Evolutionary conservation across 2,888 invertebrate genomes (phyloP).

Genomic region (Diplazon laetatorius): DNA sequence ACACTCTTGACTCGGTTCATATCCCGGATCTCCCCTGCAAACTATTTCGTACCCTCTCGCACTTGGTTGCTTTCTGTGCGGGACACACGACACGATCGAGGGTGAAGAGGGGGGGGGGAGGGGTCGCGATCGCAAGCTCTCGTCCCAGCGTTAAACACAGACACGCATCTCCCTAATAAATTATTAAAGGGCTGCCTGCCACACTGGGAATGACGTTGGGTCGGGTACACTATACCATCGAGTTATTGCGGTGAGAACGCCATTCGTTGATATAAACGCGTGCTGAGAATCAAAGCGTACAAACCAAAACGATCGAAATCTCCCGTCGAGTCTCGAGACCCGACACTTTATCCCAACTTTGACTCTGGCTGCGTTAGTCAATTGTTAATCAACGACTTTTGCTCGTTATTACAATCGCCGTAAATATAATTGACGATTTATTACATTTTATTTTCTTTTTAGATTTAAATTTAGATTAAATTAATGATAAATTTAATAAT

Average conservation of each 20-base stretch:
- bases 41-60: conserved; percentile 37
- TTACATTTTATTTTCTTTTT: not conserved
- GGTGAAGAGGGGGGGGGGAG: conserved; percentile 67
- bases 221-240: conserved; percentile 45
- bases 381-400: not conserved
- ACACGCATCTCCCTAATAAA: conserved; percentile 79
- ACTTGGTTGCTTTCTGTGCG: conserved; percentile 71
- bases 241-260: conserved; percentile 67
- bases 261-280: conserved; percentile 48
- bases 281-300: conserved; percentile 30
- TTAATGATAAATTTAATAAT: no score
- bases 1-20: conserved; percentile 53
- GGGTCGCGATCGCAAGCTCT: conserved; percentile 64
- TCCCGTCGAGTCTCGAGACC: conserved; percentile 23
- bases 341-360: not conserved
- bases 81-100: conserved; percentile 81
- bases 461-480: no score
- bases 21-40: conserved; percentile 49
- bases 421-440: not conserved
- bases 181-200: conserved; percentile 80
- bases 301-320: conserved; percentile 44
- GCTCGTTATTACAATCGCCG: not conserved
- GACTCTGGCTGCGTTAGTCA: conserved; percentile 12
- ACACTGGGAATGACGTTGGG: conserved; percentile 79
- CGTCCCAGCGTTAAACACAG: conserved; percentile 67